Conservation (phyloP, 2,888 invertebrate genomes). For the Lamproptera curius region DNA sequence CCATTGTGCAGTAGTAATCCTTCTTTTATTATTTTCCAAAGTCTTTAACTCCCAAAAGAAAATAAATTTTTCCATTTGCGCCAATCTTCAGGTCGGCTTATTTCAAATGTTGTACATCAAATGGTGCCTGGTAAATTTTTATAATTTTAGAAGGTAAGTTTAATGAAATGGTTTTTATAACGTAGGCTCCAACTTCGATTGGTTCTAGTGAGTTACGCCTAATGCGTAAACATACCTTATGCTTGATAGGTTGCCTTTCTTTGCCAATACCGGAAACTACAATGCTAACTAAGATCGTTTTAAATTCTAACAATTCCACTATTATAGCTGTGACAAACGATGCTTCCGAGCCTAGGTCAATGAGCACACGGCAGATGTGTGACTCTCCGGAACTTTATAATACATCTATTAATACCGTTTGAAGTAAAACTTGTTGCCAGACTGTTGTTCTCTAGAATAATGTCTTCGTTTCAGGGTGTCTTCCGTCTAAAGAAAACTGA, state of each 20-base stretch:
- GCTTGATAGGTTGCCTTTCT: too few species aligned
- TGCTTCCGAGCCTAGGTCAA: conserved; percentile 30
- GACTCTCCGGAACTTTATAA: background rate
- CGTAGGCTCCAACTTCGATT: conserved; percentile 21
- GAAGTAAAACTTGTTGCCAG: background rate
- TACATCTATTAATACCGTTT: background rate
- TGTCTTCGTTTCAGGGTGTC: background rate
- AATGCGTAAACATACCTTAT: too few species aligned
- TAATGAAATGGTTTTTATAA: conserved; percentile 8
- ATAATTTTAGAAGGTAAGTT: conserved; percentile 11
- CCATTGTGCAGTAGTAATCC: conserved; percentile 20
- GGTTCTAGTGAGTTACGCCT: too few species aligned
- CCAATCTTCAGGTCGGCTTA: conserved; percentile 23
- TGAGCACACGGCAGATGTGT: conserved; percentile 24
- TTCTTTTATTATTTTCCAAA: conserved; percentile 26
- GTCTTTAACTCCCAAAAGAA: conserved; percentile 12
- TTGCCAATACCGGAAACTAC: conserved; percentile 17
- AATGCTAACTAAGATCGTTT: conserved; percentile 12
- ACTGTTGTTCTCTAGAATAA: background rate
- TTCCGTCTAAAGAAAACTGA: background rate
- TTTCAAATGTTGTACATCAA: conserved; percentile 10
- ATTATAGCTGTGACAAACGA: conserved; percentile 26
- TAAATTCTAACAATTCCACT: conserved; percentile 23
- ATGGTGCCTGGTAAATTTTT: conserved; percentile 21
- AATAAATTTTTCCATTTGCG: conserved; percentile 27